Conservation (phyloP, 1,140 invertebrate genomes). For the Tetragnatha versicolor region DNA sequence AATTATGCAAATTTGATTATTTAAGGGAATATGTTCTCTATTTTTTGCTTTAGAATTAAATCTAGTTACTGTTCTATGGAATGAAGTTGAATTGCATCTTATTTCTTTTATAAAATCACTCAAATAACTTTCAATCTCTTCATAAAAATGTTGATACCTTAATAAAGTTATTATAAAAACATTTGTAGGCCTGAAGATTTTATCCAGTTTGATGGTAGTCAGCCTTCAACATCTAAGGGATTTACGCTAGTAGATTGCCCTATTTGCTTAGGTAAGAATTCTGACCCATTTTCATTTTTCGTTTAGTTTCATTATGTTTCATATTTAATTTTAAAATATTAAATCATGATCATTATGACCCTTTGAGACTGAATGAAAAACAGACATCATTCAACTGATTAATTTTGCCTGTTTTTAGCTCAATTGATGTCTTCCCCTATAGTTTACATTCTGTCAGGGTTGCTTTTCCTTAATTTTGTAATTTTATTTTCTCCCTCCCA, state of each 20-base stretch:
- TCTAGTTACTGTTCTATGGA: too few relatives aligned
- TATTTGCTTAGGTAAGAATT: background rate
- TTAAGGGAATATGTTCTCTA: too few relatives aligned
- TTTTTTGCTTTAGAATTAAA: too few relatives aligned
- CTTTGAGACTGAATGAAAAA: background rate
- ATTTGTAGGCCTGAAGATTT: conserved; percentile 13
- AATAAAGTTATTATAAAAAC: too few relatives aligned
- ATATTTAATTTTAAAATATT: background rate
- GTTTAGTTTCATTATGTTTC: background rate
- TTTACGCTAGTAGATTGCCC: background rate
- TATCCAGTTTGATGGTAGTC: background rate
- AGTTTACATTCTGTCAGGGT: background rate
- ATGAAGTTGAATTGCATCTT: too few relatives aligned
- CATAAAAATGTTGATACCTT: too few relatives aligned
- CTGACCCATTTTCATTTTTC: background rate
- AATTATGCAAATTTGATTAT: too few relatives aligned
- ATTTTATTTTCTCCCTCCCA: too few relatives aligned
- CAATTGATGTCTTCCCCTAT: background rate
- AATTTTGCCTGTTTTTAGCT: background rate
- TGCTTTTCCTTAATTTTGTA: too few relatives aligned
- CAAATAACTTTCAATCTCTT: too few relatives aligned
- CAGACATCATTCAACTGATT: background rate
- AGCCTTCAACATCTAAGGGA: conserved; percentile 8
- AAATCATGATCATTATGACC: background rate
- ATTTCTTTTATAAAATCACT: too few relatives aligned